Conservation (phyloP, 2,113 vertebrate species). For the Xiphophorus couchianus region DNA sequence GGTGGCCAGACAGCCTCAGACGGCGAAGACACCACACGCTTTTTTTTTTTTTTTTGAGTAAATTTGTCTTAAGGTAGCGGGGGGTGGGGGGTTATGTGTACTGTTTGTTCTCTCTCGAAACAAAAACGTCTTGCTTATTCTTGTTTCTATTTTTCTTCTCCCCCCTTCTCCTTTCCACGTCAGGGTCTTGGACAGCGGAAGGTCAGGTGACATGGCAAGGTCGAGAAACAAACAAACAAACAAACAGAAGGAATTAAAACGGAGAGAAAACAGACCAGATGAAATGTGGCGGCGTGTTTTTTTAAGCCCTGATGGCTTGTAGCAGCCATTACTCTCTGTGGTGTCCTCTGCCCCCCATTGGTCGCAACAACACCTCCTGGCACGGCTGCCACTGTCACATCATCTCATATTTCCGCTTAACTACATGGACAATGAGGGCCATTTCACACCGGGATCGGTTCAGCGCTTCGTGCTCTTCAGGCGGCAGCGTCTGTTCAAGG, state of each 20-base stretch:
- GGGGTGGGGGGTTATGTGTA: slow-evolving; percentile 52
- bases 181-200: slow-evolving; percentile 70
- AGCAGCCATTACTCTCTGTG: slow-evolving; percentile 67
- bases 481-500: slow-evolving; percentile 42
- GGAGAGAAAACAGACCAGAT: slow-evolving; percentile 69
- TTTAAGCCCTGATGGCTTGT: slow-evolving; percentile 62
- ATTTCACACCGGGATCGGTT: slow-evolving; percentile 53
- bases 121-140: slow-evolving; percentile 62
- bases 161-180: slow-evolving; percentile 40
- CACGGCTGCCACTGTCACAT: slow-evolving; percentile 70
- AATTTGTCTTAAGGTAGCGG: slow-evolving; percentile 57
- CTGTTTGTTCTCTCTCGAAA: slow-evolving; percentile 67
- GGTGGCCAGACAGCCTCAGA: slow-evolving; percentile 66
- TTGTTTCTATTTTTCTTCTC: slow-evolving; percentile 5
- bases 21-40: slow-evolving; percentile 63
- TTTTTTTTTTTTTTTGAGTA: slow-evolving; percentile 42
- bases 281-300: slow-evolving; percentile 64
- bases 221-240: slow-evolving; percentile 79
- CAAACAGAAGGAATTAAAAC: slow-evolving; percentile 71
- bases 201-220: slow-evolving; percentile 81
- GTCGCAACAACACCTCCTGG: slow-evolving; percentile 72
- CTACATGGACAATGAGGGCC: slow-evolving; percentile 52
- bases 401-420: slow-evolving; percentile 66
- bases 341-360: slow-evolving; percentile 81
- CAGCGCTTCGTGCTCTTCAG: slow-evolving; percentile 14